Evolutionary conservation across 2,797 vertebrate genomes (phyloP).

Genomic region (Gallinago stenura): DNA sequence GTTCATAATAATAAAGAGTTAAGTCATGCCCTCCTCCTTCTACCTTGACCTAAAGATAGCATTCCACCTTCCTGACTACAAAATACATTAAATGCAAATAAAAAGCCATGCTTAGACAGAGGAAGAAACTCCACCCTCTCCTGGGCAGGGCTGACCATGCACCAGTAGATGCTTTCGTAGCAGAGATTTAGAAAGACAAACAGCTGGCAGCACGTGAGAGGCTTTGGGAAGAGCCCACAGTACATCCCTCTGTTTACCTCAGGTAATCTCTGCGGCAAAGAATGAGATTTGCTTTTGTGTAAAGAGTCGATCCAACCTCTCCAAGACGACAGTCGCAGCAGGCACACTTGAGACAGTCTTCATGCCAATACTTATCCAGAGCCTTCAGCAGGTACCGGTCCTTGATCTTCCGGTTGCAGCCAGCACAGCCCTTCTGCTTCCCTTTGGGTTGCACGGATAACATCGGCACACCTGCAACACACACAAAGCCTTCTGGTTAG

Average conservation of each 20-base stretch:
- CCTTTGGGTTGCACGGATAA: constrained; percentile 95
- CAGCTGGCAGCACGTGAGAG: neutral
- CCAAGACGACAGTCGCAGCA: constrained; percentile 98
- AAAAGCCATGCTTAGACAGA: neutral
- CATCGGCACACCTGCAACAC: constrained; percentile 89
- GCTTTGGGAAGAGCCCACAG: neutral
- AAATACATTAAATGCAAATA: neutral
- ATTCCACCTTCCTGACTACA: neutral
- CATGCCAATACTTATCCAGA: constrained; percentile 97
- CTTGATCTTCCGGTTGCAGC: constrained; percentile 96
- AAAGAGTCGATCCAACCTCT: constrained; percentile 95
- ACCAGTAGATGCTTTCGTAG: neutral
- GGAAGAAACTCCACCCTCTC: neutral
- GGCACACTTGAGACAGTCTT: constrained; percentile 97
- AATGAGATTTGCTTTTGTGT: constrained; percentile 98
- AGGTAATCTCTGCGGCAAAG: constrained; percentile 97
- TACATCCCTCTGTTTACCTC: constrained; percentile 81
- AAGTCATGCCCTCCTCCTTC: neutral
- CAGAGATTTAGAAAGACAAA: neutral
- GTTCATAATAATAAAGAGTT: neutral
- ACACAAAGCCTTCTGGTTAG: neutral
- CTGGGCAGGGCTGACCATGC: neutral
- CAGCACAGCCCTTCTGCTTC: constrained; percentile 95
- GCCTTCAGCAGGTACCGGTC: constrained; percentile 98
- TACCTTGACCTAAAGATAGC: neutral